These are phyloP conservation scores for Darevskia mixta DNA, from an alignment of 2,797 vertebrate species.

Conservation along the genomic window DNA sequence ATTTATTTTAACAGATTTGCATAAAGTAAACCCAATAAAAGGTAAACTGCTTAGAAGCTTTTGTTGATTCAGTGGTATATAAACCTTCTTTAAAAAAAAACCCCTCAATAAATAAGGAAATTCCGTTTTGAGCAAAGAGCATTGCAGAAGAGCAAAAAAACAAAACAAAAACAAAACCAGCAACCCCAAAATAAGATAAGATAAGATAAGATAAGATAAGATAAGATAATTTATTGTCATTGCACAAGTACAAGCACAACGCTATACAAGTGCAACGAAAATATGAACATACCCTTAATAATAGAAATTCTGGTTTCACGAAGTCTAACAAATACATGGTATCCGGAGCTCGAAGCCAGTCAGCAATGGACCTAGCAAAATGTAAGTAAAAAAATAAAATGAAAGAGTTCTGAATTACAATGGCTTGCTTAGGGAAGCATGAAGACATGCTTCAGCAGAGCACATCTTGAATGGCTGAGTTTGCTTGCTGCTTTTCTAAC, in stretches of 20 bases:
- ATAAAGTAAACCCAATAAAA: too few species aligned
- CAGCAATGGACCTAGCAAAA: conserved; percentile 91
- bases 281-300: conserved; percentile 87
- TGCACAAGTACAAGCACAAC: too few species aligned
- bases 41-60: too few species aligned
- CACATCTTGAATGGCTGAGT: neutral
- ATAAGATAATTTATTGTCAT: too few species aligned
- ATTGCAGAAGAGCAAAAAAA: conserved; percentile 19
- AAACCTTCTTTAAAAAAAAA: too few species aligned
- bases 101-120: neutral
- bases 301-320: conserved; percentile 97
- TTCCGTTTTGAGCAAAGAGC: neutral
- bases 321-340: conserved; percentile 99
- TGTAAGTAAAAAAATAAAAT: neutral
- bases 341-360: conserved; percentile 97
- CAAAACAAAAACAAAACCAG: neutral
- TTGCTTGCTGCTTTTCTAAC: neutral
- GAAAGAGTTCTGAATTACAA: neutral
- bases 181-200: too few species aligned
- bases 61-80: too few species aligned
- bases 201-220: too few species aligned
- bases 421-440: neutral
- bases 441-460: neutral
- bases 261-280: too few species aligned
- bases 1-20: neutral